Evolutionary conservation across 2,113 vertebrate species (phyloP).

Genomic region (Cyanistes caeruleus): DNA sequence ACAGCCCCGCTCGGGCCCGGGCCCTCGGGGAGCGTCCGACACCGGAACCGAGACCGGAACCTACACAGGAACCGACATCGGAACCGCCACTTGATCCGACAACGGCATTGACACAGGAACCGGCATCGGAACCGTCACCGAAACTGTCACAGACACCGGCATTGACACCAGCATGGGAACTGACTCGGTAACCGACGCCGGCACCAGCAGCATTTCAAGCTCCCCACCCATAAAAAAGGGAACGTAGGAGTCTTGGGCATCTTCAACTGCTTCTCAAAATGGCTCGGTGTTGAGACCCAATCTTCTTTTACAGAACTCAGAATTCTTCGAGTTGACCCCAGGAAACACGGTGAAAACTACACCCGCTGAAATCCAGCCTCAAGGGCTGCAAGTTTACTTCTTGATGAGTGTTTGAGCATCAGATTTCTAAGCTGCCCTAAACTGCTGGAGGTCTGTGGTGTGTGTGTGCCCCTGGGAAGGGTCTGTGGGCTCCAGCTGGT

Average conservation of each 20-base stretch:
- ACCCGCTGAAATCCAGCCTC: too few relatives aligned
- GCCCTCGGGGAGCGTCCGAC: too few relatives aligned
- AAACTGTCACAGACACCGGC: fast-evolving
- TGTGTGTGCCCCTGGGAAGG: background rate
- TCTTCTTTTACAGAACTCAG: background rate
- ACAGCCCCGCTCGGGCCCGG: too few relatives aligned
- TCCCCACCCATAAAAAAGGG: too few relatives aligned
- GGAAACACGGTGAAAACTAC: too few relatives aligned
- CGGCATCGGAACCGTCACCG: background rate
- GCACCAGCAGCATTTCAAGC: fast-evolving
- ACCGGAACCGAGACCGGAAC: too few relatives aligned
- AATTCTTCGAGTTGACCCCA: background rate
- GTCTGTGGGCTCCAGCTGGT: background rate
- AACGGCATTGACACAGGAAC: background rate
- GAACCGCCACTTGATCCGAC: too few relatives aligned
- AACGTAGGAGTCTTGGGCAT: too few relatives aligned
- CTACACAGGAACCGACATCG: too few relatives aligned
- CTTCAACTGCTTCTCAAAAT: background rate
- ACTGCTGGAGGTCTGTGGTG: background rate
- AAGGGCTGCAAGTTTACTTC: background rate
- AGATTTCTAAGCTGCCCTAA: background rate
- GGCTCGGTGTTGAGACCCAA: background rate
- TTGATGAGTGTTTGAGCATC: background rate
- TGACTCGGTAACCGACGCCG: too few relatives aligned
- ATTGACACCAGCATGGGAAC: too few relatives aligned